Base-by-base conservation (phyloP, 2,888 invertebrate genomes). In the Cylindroiulus punctatus region DNA sequence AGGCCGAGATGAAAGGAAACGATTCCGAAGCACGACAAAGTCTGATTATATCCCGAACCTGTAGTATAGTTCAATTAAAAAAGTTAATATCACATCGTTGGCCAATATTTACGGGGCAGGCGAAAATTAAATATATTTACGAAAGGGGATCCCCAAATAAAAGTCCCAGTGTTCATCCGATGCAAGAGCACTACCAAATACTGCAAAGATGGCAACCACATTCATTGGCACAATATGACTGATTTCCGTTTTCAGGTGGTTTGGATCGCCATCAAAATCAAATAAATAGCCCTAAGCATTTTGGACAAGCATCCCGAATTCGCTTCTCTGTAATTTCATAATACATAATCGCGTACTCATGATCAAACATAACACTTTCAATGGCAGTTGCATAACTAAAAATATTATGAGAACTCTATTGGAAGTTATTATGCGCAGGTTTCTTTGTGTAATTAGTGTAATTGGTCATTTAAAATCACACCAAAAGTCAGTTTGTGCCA, bases 171-270 rank as follows among this genome's bases (percentile, higher is more conserved):
- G 57, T 65, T 65, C 65, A 65, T 65, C 26, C 65, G n/a, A 65
- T 65, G 65, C 65, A n/a, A 65, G 65, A 19, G 65, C 65, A 65
- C 65, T 26, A 65, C 26, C 52, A 65, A 65, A 65, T 65, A 65
- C 65, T 65, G 65, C 19, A 65, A 65, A 22, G 65, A 65, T 65
- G 65, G 65, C 65, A 65, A 65, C 65, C 65, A 65, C 65, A 65
- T 65, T 65, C 65, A 65, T 65, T 65, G 65, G 65, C 65, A 65
- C 65, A 65, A 65, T 65, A 65, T 65, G 65, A 65, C 65, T 65
- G 26, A 65, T 65, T 65, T 26, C 26, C 22, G 65, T 65, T 22
- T 65, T 65, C 65, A 65, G 65, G 65, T 65, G 22, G 26, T 65
- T 65, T 10, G 65, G 65, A 10, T 26, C n/a, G 65, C 65, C 65